Percentiles rank a stretch among this genome's conserved stretches.
Conservation (phyloP, 1,140 invertebrate genomes). For the Hylaeus volcanicus region DNA sequence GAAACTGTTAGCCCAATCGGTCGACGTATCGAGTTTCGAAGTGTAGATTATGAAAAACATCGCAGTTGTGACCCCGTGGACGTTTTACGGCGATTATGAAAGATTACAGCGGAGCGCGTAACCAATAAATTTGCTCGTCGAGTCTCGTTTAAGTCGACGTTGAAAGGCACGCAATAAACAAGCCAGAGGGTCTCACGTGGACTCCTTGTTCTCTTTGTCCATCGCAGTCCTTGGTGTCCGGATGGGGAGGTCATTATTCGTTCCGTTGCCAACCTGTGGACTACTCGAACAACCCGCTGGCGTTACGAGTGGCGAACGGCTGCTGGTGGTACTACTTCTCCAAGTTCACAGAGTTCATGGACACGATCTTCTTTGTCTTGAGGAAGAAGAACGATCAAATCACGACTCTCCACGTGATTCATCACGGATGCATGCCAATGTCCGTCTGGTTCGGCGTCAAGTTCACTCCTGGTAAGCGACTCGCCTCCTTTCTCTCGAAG, state of each 20-base stretch:
- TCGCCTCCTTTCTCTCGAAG: background rate
- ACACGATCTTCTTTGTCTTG: conserved; percentile 93
- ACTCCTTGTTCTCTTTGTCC: background rate
- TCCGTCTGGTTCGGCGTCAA: conserved; percentile 96
- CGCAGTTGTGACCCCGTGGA: too few relatives aligned
- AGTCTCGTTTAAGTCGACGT: too few relatives aligned
- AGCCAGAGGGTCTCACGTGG: too few relatives aligned
- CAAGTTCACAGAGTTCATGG: conserved; percentile 92
- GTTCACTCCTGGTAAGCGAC: conserved; percentile 89
- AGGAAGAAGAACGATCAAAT: conserved; percentile 93
- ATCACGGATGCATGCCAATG: conserved; percentile 95
- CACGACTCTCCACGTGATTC: conserved; percentile 93
- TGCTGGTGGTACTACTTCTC: conserved; percentile 95
- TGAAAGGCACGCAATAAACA: too few relatives aligned
- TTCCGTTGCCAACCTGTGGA: conserved; percentile 95
- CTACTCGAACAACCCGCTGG: conserved; percentile 88
- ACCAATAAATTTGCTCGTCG: too few relatives aligned
- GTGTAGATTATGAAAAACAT: background rate
- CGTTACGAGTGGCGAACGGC: conserved; percentile 89
- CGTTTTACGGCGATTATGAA: too few relatives aligned
- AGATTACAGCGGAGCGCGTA: too few relatives aligned
- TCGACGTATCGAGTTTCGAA: too few relatives aligned
- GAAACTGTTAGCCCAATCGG: too few relatives aligned
- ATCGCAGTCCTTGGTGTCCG: conserved; percentile 73
- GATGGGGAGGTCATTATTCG: conserved; percentile 89